Base-by-base conservation (phyloP, 2,113 vertebrate species). In the Aegithalos caudatus region DNA sequence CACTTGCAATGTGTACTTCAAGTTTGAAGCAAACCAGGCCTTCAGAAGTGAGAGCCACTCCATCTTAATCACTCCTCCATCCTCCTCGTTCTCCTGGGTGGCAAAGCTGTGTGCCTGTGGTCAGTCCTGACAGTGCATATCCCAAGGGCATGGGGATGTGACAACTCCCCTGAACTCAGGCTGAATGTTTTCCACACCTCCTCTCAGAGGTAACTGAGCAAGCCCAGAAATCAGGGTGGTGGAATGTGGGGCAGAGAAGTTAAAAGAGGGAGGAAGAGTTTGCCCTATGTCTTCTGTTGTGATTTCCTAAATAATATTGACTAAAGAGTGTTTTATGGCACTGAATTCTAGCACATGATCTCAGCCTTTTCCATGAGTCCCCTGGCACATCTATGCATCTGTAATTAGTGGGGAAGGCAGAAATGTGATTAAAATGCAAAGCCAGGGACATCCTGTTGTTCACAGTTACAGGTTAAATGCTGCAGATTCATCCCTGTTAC, bases 21-120 rank as follows among this genome's bases (percentile, higher is more conserved):
- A 56, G 48, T 67, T 27, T 64, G 61, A 94, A 94, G 37, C 25
- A 66, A 88, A 35, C 14, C 91, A 82, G 47, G 29, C 21, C 37
- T 70, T 31, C 4, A 5, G 22, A 94, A 71, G 27, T 4, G 23
- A 48, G 83, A 79, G 14, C 48, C 62, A 61, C 1, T 7, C 1
- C 33, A 40, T 45, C 27, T 40, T 40, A 82, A n/a, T 28, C 28
- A 4, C 19, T 40, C 24, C 15, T 69, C 25, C 51, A 70, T 21
- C 28, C 28, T 65, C 9, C 50, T 72, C 42, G 23, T 90, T 23
- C 48, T 38, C 12, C 20, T 61, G 35, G 6, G 7, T 48, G 57
- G 23, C 44, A 64, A 44, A 8, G 3, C 15, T 4, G 0, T 0
- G 0, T 37, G 40, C 31, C 65, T 60, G 24, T 0, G 2, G 24